A percentile compares a stretch with the other conserved stretches of the same genome.
phyloP scores from a whole-genome alignment of 1,140 invertebrate genomes.

The Drosophila azteca region DNA sequence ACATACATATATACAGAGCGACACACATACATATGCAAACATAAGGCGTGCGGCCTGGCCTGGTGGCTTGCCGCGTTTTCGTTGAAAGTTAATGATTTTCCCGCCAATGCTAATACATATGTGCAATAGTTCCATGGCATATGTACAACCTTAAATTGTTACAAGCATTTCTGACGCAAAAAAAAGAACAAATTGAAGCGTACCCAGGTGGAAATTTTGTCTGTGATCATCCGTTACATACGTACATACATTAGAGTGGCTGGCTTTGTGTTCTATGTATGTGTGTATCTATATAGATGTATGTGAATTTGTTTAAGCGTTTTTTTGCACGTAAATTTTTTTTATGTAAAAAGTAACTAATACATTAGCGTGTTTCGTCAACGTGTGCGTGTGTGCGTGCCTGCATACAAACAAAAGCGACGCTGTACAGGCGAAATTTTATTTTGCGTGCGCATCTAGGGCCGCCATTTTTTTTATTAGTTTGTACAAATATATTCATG shows the following conservation, averaged over 20 bases:
- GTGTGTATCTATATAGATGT: constrained; percentile 10
- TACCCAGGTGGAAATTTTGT: constrained; percentile 39
- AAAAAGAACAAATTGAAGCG: too few species aligned
- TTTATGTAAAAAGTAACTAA: constrained; percentile 45
- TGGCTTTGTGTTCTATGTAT: constrained; percentile 11
- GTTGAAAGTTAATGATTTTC: constrained; percentile 36
- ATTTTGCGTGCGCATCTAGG: constrained; percentile 79
- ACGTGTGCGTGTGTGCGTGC: constrained; percentile 25
- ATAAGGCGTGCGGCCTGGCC: constrained; percentile 6
- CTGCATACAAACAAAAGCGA: constrained; percentile 54
- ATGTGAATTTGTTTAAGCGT: constrained; percentile 21
- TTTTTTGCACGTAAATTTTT: constrained; percentile 29
- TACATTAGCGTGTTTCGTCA: constrained; percentile 24
- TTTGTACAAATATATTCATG: constrained; percentile 51
- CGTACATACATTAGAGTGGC: constrained; percentile 19
- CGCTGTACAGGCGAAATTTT: constrained; percentile 61
- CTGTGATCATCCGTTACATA: constrained; percentile 33
- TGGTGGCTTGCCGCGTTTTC: constrained; percentile 37
- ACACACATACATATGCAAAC: constrained; percentile 10
- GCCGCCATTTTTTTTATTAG: constrained; percentile 72
- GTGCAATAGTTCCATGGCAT: background rate
- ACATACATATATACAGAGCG: constrained; percentile 17
- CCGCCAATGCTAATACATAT: constrained; percentile 63
- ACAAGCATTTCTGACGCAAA: too few species aligned
- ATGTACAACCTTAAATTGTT: too few species aligned